These are phyloP conservation scores for Chaetodon trifasciatus DNA, from an alignment of 2,797 vertebrate species.

Conservation along the genomic window DNA sequence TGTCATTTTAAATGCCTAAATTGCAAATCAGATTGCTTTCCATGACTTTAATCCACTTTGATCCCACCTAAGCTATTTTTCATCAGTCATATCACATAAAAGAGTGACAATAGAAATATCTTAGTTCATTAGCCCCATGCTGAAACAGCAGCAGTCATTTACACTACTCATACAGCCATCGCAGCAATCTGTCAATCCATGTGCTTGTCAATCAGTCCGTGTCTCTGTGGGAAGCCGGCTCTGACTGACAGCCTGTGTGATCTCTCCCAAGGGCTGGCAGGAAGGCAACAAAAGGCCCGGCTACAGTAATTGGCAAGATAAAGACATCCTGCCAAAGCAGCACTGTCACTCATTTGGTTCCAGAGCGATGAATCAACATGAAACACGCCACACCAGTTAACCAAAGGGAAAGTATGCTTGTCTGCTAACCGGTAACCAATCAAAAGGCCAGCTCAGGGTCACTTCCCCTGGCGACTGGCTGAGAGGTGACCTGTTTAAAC, in stretches of 20 bases:
- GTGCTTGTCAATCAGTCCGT: slow-evolving; percentile 77
- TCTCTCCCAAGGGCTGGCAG: slow-evolving; percentile 80
- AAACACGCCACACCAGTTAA: slow-evolving; percentile 73
- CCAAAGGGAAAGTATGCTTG: slow-evolving; percentile 68
- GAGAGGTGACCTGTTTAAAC: slow-evolving; percentile 82
- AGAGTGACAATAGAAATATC: slow-evolving; percentile 70
- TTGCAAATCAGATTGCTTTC: slow-evolving; percentile 57
- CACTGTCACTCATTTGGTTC: slow-evolving; percentile 78
- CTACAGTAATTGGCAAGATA: slow-evolving; percentile 82
- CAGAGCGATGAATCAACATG: slow-evolving; percentile 71
- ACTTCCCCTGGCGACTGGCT: slow-evolving; percentile 71
- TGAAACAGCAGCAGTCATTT: slow-evolving; percentile 77
- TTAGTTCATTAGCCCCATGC: slow-evolving; percentile 77
- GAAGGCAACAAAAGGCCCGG: slow-evolving; percentile 76
- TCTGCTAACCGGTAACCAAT: slow-evolving; percentile 68
- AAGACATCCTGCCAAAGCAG: slow-evolving; percentile 75
- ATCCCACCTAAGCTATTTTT: slow-evolving; percentile 63
- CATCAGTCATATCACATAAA: slow-evolving; percentile 65
- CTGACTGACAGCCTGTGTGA: slow-evolving; percentile 84
- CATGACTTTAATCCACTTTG: slow-evolving; percentile 59
- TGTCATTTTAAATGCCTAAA: slow-evolving; percentile 49
- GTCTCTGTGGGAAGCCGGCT: slow-evolving; percentile 70
- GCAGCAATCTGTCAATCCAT: slow-evolving; percentile 73
- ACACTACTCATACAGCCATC: slow-evolving; percentile 73
- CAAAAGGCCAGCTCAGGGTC: slow-evolving; percentile 54